Evolutionary conservation across 2,797 vertebrate genomes (phyloP).

Genomic region (Fundulus diaphanus): DNA sequence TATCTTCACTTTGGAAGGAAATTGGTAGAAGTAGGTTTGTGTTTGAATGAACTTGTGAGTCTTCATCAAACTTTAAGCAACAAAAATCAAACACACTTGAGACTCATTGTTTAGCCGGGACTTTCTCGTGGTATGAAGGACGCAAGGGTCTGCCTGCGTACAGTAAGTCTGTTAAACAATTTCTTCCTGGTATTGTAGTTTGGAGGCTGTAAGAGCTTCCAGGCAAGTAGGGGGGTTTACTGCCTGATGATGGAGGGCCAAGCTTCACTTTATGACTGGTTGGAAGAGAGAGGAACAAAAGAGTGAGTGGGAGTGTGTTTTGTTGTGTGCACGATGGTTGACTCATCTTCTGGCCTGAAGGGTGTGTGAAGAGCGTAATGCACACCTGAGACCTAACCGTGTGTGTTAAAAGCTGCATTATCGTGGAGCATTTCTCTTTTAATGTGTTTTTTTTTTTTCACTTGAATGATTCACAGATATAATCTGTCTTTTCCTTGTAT

Average conservation of each 20-base stretch:
- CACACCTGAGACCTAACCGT: slow-evolving; percentile 47
- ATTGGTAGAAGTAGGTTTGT: background rate
- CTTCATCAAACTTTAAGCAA: background rate
- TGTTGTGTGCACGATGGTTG: slow-evolving; percentile 35
- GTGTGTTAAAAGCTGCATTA: slow-evolving; percentile 23
- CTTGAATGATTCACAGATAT: slow-evolving; percentile 38
- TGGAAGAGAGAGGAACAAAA: slow-evolving; percentile 22
- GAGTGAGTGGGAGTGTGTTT: slow-evolving; percentile 43
- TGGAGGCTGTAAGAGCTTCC: slow-evolving; percentile 43
- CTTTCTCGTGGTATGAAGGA: slow-evolving; percentile 20
- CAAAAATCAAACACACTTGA: background rate
- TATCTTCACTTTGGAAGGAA: background rate
- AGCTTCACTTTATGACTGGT: slow-evolving; percentile 26
- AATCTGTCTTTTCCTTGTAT: slow-evolving; percentile 22
- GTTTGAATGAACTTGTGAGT: background rate
- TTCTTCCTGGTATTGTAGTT: slow-evolving; percentile 67
- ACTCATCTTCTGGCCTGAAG: slow-evolving; percentile 59
- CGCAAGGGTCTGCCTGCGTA: slow-evolving; percentile 10
- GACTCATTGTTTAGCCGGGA: slow-evolving; percentile 33
- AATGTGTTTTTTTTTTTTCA: too few relatives aligned
- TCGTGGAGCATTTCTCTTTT: slow-evolving; percentile 27
- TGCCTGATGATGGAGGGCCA: slow-evolving; percentile 24
- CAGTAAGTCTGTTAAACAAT: slow-evolving; percentile 20
- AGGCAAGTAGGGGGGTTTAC: slow-evolving; percentile 40
- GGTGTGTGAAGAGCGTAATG: slow-evolving; percentile 48